Percentiles rank a stretch among this genome's conserved stretches.
phyloP scores from a whole-genome alignment of 1,140 invertebrate genomes.

The Bombus balteatus region DNA sequence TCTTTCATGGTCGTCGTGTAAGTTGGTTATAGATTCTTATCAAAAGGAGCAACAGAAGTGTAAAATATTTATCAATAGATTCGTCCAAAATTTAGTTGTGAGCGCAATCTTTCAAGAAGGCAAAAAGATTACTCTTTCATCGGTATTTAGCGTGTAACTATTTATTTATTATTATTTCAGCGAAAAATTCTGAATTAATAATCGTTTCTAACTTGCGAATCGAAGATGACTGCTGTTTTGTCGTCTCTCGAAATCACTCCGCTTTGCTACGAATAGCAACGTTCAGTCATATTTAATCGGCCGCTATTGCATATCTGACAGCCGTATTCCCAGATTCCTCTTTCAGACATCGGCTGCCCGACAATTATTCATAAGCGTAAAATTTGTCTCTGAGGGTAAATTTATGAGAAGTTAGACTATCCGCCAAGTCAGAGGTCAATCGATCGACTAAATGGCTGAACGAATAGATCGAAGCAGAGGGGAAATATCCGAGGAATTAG shows the following conservation, averaged over 20 bases:
- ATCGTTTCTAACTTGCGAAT: neutral
- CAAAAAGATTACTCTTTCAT: neutral
- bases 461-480: too few relatives aligned
- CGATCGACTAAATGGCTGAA: neutral
- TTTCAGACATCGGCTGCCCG: neutral
- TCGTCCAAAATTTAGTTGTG: neutral
- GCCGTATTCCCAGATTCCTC: neutral
- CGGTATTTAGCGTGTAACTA: too few relatives aligned
- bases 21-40: too few relatives aligned
- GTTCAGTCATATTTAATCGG: slow-evolving; percentile 55
- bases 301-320: neutral
- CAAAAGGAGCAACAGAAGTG: too few relatives aligned
- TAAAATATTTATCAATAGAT: neutral
- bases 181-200: neutral
- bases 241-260: neutral
- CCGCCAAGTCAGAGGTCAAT: neutral
- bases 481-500: neutral
- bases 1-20: too few relatives aligned
- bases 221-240: neutral
- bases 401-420: neutral
- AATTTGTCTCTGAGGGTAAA: slow-evolving; percentile 10
- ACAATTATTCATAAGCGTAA: slow-evolving; percentile 60
- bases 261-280: slow-evolving; percentile 38
- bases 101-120: neutral
- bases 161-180: neutral